Base-by-base conservation (phyloP, 2,797 vertebrate species). In the Sphaeramia orbicularis region DNA sequence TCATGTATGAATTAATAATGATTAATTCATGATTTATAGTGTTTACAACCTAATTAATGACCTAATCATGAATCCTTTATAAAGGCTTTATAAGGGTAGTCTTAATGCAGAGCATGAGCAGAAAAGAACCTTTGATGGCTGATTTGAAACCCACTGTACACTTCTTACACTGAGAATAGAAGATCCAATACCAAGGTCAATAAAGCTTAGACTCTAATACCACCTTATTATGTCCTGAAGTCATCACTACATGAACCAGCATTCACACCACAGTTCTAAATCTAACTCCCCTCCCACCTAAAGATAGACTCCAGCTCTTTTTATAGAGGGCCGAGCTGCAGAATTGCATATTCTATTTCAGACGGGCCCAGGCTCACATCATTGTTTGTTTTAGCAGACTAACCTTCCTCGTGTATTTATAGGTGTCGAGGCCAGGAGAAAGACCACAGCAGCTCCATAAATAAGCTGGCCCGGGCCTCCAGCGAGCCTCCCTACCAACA, bases 361-460 rank as follows among this genome's bases (percentile, higher is more conserved):
- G 91, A 90, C 58, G 56, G 59, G 51, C 69, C 72, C 61, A 63
- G 80, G 84, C 89, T 86, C 83, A 88, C 86, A 90, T 91, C 89
- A 91, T 89, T 91, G 91, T 94, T 93, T 92, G 90, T 86, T 91
- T 91, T 87, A 90, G 88, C 82, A 72, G 83, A 37, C 76, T 76
- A 90, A 84, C 86, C 85, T 86, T 88, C 81, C 76, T 60, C 5
- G 6, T 79, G 76, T 93, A 93, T 94, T 93, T 92, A 92, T 93
- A 93, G 91, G 80, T 86, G 85, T 82, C 52, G 47, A 87, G 89
- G 89, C 88, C 88, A 71, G 84, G 85, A 91, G 83, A 80, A 83
- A 89, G 87, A 90, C 91, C 92, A 90, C 88, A 91, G 86, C 35
- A 86, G 85, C 81, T 89, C 92, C 90, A 92, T 91, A 94, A 93